Conservation (phyloP, 2,888 invertebrate species). For the Drosophila subquinaria region DNA sequence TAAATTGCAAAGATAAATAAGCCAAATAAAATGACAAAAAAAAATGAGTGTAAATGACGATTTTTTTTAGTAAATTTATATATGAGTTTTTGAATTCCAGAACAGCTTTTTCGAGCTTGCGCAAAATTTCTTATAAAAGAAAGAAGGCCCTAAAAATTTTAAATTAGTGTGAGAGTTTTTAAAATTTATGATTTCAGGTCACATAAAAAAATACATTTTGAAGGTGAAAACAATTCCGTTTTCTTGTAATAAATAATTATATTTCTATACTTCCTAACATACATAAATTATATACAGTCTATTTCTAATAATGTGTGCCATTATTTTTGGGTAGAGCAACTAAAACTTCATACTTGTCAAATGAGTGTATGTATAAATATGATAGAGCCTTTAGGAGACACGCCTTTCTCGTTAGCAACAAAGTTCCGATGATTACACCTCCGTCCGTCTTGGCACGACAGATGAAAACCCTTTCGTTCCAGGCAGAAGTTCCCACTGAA, state of each 20-base stretch:
- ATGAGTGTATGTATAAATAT: slow-evolving; percentile 24
- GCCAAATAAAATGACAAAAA: slow-evolving; percentile 67
- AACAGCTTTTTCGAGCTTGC: background rate
- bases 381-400: slow-evolving; percentile 46
- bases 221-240: too few species aligned
- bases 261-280: background rate
- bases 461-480: slow-evolving; percentile 1
- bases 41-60: background rate
- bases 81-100: too few species aligned
- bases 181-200: too few species aligned
- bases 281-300: background rate
- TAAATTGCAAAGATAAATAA: slow-evolving; percentile 73
- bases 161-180: too few species aligned
- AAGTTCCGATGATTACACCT: slow-evolving; percentile 36
- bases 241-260: background rate
- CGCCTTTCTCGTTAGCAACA: slow-evolving; percentile 32
- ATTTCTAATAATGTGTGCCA: slow-evolving; percentile 2
- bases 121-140: background rate
- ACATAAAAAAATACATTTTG: too few species aligned
- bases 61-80: background rate
- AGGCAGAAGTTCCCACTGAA: slow-evolving; percentile 49
- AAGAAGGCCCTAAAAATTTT: background rate
- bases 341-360: slow-evolving; percentile 56
- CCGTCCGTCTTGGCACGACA: background rate
- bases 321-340: slow-evolving; percentile 17